Base-by-base conservation (phyloP, 2,113 vertebrate species). In the Rana temporaria region DNA sequence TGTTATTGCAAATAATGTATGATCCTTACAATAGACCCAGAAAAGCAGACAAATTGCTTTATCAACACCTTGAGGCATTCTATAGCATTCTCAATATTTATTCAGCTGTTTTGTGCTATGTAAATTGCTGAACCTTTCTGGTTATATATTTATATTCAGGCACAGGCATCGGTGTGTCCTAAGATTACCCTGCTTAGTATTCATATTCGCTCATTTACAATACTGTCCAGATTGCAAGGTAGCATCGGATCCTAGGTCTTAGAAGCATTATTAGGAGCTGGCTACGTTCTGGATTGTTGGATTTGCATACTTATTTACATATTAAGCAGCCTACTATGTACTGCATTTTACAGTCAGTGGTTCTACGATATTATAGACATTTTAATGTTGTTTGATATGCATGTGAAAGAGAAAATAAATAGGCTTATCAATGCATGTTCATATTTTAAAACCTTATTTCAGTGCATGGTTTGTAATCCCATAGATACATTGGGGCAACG, bases 161-260 rank as follows among this genome's bases (percentile, higher is more conserved):
- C 56, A 65, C 65, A 42, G 6, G 52, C 42, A 26, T 30, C 26
- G 12, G 20, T 24, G 71, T 67, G 80, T 82, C 80, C 80, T 82
- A 24, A 82, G 48, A 75, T 74, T 57, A 82, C 80, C 80, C 60
- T 66, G 26, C 80, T 82, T 73, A 32, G 16, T 67, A 82, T 82
- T 82, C 70, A 74, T 65, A 74, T 82, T 26, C 30, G 11, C 6
- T 69, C 56, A 68, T 42, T 59, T 67, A 24, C 64, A 60, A 42
- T 60, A 42, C 9, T 20, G 19, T 48, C 56, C 56, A 62, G 56
- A 57, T 62, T 75, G 38, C 56, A 34, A 62, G 26, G 56, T 22
- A 60, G 72, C 19, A 20, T 42, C 16, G 20, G 60, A 20, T 63
- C 12, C 22, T 15, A n/a, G 56, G 42, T 42, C 60, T 57, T 42